Conservation (phyloP, 23 tunicate genomes). For the Aplidium turbinatum region DNA sequence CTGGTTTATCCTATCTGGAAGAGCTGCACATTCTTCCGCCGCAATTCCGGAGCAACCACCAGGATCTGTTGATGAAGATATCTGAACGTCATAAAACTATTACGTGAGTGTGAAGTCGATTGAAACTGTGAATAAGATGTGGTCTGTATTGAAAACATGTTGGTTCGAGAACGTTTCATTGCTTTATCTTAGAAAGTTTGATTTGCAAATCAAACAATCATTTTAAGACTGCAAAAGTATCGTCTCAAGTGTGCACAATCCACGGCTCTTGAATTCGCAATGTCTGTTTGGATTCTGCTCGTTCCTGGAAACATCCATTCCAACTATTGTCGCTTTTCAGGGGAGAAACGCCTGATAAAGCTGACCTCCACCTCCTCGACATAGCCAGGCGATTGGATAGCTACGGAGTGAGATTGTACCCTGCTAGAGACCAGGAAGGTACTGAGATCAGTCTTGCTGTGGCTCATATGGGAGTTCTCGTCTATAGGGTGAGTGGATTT, state of each 20-base stretch:
- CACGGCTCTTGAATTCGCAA: too few species aligned
- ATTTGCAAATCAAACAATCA: too few species aligned
- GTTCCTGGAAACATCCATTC: too few species aligned
- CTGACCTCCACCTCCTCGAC: slow-evolving; percentile 74
- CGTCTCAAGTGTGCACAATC: too few species aligned
- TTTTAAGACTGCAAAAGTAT: too few species aligned
- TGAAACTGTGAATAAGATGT: too few species aligned
- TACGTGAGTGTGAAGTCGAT: slow-evolving; percentile 38
- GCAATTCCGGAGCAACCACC: neutral
- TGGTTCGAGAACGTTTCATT: too few species aligned
- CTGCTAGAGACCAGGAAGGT: slow-evolving; percentile 62
- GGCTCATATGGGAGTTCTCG: slow-evolving; percentile 58
- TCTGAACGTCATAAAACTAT: slow-evolving; percentile 49
- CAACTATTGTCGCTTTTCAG: slow-evolving; percentile 34
- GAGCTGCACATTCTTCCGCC: slow-evolving; percentile 57
- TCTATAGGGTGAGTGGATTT: slow-evolving; percentile 49
- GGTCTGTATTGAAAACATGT: too few species aligned
- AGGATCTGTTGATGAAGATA: slow-evolving; percentile 42
- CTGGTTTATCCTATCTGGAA: slow-evolving; percentile 46
- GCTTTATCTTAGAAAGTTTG: too few species aligned
- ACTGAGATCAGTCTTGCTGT: slow-evolving; percentile 47
- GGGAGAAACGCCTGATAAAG: slow-evolving; percentile 51
- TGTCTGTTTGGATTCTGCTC: too few species aligned
- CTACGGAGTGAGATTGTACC: slow-evolving; percentile 62
- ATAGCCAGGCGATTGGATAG: slow-evolving; percentile 55